Percentiles rank a stretch among this genome's conserved stretches.
phyloP scores from a whole-genome alignment of 2,888 invertebrate genomes.

The Strigamia crassipes region DNA sequence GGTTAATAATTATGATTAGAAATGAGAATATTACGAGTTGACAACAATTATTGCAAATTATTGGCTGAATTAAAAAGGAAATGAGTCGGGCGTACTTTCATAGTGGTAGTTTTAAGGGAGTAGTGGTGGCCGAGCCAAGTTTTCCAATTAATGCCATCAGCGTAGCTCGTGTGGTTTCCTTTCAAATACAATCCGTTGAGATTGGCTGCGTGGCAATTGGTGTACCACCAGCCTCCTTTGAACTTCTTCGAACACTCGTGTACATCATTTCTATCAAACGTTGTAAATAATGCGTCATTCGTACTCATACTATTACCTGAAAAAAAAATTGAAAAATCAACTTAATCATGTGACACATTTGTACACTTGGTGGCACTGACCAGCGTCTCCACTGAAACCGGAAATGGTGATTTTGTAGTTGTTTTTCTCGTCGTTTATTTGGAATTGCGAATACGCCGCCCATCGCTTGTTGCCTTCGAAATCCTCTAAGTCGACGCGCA shows the following conservation, averaged over 20 bases:
- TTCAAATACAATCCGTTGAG: constrained; percentile 31
- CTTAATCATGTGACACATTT: no score
- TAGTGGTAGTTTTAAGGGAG: not conserved
- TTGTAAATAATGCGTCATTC: not conserved
- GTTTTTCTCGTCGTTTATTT: constrained; percentile 48
- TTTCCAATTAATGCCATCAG: constrained; percentile 6
- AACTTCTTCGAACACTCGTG: not conserved
- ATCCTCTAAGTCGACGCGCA: constrained; percentile 51
- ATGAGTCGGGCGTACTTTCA: constrained; percentile 17
- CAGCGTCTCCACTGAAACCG: constrained; percentile 51
- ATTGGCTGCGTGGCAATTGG: not conserved
- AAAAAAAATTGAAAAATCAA: no score
- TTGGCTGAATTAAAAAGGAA: not conserved
- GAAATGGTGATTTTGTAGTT: constrained; percentile 50
- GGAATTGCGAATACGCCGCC: constrained; percentile 51
- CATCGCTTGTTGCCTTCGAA: constrained; percentile 50
- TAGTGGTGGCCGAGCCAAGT: not conserved
- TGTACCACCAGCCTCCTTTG: constrained; percentile 44
- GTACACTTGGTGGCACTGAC: not conserved
- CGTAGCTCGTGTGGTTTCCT: not conserved
- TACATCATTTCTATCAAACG: constrained; percentile 19
- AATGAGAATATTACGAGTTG: no score
- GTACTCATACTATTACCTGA: no score
- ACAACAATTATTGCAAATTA: no score
- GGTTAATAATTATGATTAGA: no score